Percentiles rank a stretch among this genome's conserved stretches.
These are phyloP conservation scores for Synaphobranchus kaupii DNA, from an alignment of 2,797 vertebrate genomes.

Conservation along the genomic window DNA sequence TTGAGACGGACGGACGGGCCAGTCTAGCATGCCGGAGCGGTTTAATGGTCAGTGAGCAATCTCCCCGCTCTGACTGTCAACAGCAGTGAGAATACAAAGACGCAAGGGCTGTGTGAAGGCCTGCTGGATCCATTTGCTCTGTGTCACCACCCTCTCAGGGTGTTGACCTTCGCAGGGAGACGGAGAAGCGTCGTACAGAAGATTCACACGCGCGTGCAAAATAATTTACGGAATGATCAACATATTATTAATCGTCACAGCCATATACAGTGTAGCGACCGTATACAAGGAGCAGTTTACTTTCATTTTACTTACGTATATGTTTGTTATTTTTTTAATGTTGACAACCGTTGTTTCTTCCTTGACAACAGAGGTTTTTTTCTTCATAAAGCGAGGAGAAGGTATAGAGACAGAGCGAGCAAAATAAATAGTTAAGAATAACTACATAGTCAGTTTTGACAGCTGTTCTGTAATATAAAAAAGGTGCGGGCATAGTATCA, in stretches of 20 bases:
- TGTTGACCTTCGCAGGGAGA: not conserved
- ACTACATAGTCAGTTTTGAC: not conserved
- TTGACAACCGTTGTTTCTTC: constrained; percentile 13
- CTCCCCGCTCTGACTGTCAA: constrained; percentile 27
- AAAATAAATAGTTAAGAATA: constrained; percentile 4
- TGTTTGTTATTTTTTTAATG: constrained; percentile 19
- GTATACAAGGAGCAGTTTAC: constrained; percentile 31
- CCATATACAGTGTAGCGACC: constrained; percentile 31
- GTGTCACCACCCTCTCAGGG: not conserved
- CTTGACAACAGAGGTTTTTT: constrained; percentile 22
- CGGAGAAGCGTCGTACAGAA: not conserved
- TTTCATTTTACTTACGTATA: constrained; percentile 36
- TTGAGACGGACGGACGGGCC: constrained; percentile 63
- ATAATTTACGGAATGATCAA: constrained; percentile 47
- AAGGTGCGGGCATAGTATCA: not conserved
- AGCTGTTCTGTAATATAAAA: not conserved
- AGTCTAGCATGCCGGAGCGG: constrained; percentile 61
- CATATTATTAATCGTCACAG: constrained; percentile 48
- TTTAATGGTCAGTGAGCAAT: constrained; percentile 69
- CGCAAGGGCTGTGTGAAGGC: constrained; percentile 50
- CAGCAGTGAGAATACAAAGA: constrained; percentile 43
- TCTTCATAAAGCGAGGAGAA: constrained; percentile 34
- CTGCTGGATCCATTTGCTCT: constrained; percentile 33
- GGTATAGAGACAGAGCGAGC: not conserved
- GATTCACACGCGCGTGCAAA: constrained; percentile 33